phyloP scores from a whole-genome alignment of 2,888 invertebrate species.

The Agrilus biguttatus region DNA sequence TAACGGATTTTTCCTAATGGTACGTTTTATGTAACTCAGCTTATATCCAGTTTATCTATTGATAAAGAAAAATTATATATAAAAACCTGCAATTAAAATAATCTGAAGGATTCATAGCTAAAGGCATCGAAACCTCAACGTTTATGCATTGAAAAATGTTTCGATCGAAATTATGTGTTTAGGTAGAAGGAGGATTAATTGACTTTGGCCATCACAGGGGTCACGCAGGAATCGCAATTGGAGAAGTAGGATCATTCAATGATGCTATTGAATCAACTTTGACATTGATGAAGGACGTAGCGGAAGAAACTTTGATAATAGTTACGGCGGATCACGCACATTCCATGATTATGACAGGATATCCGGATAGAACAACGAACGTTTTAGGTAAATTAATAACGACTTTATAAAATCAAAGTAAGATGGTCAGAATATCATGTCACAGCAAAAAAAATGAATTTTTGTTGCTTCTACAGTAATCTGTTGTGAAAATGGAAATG shows the following conservation, averaged over 20 bases:
- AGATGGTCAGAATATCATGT: too few relatives aligned
- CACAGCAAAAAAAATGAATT: too few relatives aligned
- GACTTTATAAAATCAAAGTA: too few relatives aligned
- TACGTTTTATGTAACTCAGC: conserved; percentile 23
- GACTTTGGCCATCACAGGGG: conserved; percentile 80
- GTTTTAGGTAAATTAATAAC: conserved; percentile 45
- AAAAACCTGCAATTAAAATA: too few relatives aligned
- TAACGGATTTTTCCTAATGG: conserved; percentile 61
- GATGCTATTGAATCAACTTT: conserved; percentile 58
- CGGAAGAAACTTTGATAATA: conserved; percentile 61
- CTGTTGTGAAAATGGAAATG: too few relatives aligned
- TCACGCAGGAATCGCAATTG: conserved; percentile 58
- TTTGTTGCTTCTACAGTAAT: too few relatives aligned
- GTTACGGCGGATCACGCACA: conserved; percentile 80
- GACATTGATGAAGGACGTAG: conserved; percentile 33
- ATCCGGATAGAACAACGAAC: conserved; percentile 50
- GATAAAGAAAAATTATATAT: too few relatives aligned
- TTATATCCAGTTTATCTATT: too few relatives aligned
- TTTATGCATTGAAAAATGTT: conserved; percentile 6
- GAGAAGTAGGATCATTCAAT: conserved; percentile 66
- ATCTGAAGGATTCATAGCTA: too few relatives aligned
- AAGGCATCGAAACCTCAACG: too few relatives aligned
- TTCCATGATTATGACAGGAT: conserved; percentile 63
- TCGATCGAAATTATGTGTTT: conserved; percentile 6
- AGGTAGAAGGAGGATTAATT: conserved; percentile 77